Percentiles rank a stretch among this genome's conserved stretches.
phyloP scores from a whole-genome alignment of 2,888 invertebrate genomes.

The Pachycephus smyrnensis region DNA sequence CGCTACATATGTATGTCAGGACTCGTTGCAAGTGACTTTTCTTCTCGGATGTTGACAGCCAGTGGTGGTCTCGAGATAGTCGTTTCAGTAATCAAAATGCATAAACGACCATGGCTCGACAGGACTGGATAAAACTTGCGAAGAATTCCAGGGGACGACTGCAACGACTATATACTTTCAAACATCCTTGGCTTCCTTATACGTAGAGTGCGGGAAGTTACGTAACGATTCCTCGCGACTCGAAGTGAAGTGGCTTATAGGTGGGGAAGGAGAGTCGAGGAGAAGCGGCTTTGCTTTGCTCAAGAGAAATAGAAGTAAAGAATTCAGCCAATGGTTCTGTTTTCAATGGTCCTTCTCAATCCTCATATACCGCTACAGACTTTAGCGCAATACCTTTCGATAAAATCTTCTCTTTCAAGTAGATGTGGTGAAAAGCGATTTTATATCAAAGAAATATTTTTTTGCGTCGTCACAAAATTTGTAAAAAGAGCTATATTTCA shows the following conservation, averaged over 20 bases:
- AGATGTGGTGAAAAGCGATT: background rate
- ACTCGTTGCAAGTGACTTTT: background rate
- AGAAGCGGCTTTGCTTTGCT: background rate
- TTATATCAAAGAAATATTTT: background rate
- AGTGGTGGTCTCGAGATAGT: background rate
- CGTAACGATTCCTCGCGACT: conserved; percentile 37
- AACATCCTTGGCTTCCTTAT: conserved; percentile 66
- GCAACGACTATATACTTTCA: conserved; percentile 57
- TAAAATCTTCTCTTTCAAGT: background rate
- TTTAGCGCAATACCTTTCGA: background rate
- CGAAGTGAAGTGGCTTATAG: background rate
- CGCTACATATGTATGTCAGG: background rate
- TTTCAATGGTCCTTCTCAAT: background rate
- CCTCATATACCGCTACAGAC: background rate
- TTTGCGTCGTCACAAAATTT: background rate
- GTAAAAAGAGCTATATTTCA: background rate
- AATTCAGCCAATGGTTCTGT: background rate
- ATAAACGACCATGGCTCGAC: background rate
- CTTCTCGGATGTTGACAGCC: background rate
- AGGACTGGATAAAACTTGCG: conserved; percentile 36
- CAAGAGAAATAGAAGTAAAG: background rate
- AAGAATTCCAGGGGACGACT: conserved; percentile 52
- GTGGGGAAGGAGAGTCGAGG: background rate
- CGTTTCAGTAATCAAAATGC: background rate
- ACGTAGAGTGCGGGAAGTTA: conserved; percentile 56